Evolutionary conservation across 2,113 vertebrate genomes (phyloP).

Genomic region (Aspidoscelis tigris): DNA sequence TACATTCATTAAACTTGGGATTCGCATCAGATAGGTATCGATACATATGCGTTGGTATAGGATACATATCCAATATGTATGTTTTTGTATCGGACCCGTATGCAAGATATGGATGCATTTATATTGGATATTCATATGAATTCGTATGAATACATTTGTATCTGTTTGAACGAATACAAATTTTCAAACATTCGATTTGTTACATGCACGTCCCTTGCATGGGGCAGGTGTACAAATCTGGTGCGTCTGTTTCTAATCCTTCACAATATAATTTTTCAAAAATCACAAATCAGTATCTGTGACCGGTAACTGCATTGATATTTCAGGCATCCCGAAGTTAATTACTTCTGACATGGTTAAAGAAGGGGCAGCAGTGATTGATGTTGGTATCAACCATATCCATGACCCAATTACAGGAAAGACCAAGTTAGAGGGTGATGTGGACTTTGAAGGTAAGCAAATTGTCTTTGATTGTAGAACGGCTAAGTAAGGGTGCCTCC

Average conservation of each 20-base stretch:
- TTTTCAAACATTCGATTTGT: too few relatives aligned
- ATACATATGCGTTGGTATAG: too few relatives aligned
- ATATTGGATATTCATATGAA: too few relatives aligned
- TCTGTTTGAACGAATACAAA: too few relatives aligned
- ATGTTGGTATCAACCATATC: conserved; percentile 91
- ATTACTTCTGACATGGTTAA: conserved; percentile 93
- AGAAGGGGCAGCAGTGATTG: conserved; percentile 88
- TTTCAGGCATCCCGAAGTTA: conserved; percentile 87
- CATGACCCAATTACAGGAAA: conserved; percentile 83
- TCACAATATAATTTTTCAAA: neutral
- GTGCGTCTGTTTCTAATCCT: neutral
- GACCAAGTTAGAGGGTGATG: conserved; percentile 87
- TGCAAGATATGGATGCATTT: too few relatives aligned
- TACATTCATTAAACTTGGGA: too few relatives aligned
- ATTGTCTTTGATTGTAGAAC: neutral
- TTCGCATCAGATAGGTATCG: too few relatives aligned
- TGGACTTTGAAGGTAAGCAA: conserved; percentile 91
- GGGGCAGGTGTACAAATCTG: too few relatives aligned
- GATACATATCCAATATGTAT: too few relatives aligned
- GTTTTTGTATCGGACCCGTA: too few relatives aligned
- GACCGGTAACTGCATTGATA: conserved; percentile 40
- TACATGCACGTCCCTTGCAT: too few relatives aligned
- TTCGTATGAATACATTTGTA: too few relatives aligned
- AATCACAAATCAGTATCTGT: neutral
- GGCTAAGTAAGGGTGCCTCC: neutral